Evolutionary conservation across 2,113 vertebrate species (phyloP).

Genomic region (Montifringilla adamsi): DNA sequence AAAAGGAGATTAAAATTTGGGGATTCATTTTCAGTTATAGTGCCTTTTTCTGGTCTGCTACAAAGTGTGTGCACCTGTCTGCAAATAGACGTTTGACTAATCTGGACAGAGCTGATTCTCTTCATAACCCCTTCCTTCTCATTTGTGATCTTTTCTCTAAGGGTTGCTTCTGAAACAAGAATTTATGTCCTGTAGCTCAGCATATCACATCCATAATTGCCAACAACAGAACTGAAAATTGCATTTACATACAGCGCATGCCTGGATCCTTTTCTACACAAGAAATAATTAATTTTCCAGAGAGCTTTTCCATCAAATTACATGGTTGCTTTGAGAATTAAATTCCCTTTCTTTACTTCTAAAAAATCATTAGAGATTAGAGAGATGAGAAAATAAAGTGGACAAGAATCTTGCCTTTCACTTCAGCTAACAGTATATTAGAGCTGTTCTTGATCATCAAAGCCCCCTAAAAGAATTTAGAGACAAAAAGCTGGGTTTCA

Average conservation of each 20-base stretch:
- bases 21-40: not conserved
- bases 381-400: not conserved
- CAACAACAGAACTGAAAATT: constrained; percentile 10
- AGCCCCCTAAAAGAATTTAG: not conserved
- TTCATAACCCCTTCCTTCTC: not conserved
- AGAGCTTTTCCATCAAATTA: constrained; percentile 15
- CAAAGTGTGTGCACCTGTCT: not conserved
- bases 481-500: not conserved
- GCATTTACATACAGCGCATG: not conserved
- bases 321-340: constrained; percentile 26
- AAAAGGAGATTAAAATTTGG: not conserved
- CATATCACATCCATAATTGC: not conserved
- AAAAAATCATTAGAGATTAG: constrained; percentile 11
- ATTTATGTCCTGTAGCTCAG: not conserved
- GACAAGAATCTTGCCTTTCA: not conserved
- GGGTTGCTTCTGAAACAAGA: not conserved
- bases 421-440: not conserved
- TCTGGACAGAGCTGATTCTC: not conserved
- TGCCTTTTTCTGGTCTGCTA: not conserved
- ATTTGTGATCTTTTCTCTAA: not conserved
- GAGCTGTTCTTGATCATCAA: not conserved
- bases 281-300: constrained; percentile 46
- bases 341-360: not conserved
- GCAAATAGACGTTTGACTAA: not conserved
- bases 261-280: not conserved